Conservation (phyloP, 2,888 invertebrate genomes). For the Sphaeridia pumilis region DNA sequence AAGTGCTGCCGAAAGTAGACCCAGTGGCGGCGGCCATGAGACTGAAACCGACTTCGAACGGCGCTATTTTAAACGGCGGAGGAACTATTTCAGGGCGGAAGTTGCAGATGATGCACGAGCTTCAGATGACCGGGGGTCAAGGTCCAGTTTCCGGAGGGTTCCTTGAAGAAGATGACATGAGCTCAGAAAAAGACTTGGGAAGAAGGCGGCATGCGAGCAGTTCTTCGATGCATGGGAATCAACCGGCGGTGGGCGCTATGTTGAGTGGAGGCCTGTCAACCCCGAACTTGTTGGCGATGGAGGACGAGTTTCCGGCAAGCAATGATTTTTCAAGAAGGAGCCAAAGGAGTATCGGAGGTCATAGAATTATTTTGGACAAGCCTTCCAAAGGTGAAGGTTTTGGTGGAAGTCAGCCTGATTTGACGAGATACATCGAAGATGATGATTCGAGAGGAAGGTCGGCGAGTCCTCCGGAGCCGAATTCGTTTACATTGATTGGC, state of each 20-base stretch:
- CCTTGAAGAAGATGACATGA: background rate
- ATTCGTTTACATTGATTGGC: conserved; percentile 37
- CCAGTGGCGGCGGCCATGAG: conserved; percentile 46
- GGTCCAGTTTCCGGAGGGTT: conserved; percentile 9
- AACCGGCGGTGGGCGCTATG: background rate
- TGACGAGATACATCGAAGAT: conserved; percentile 37
- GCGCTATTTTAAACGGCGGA: conserved; percentile 66
- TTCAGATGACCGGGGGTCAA: conserved; percentile 3
- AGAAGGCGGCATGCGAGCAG: background rate
- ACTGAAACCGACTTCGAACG: conserved; percentile 67
- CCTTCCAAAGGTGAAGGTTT: conserved; percentile 1
- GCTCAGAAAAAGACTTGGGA: too few relatives aligned
- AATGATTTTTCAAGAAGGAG: conserved; percentile 6
- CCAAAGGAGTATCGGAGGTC: conserved; percentile 7
- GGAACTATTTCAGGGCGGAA: conserved; percentile 67
- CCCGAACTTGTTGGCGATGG: conserved; percentile 24
- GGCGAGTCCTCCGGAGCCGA: conserved; percentile 32
- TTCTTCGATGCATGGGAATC: too few relatives aligned
- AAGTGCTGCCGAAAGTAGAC: conserved; percentile 29
- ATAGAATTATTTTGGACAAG: conserved; percentile 19
- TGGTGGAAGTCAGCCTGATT: conserved; percentile 56
- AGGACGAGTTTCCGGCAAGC: conserved; percentile 5
- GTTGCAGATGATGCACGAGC: conserved; percentile 42
- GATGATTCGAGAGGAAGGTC: conserved; percentile 22
- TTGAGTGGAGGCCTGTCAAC: conserved; percentile 21